Conservation (phyloP, 2,888 invertebrate species). For the Shargacucullia verbasci region DNA sequence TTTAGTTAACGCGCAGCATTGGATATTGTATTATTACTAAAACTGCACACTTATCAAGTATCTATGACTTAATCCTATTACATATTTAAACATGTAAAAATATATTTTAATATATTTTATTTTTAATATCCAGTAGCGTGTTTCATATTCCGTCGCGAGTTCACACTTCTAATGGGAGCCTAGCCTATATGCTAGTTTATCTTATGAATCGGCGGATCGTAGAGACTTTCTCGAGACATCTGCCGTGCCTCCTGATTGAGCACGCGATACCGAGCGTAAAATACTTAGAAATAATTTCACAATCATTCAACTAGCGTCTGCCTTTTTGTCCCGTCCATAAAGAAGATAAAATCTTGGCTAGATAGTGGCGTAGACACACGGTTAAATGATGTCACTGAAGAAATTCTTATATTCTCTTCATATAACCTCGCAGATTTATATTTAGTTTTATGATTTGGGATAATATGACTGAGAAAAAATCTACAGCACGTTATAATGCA, state of each 20-base stretch:
- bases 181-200: constrained; percentile 64
- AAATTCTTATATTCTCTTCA: constrained; percentile 51
- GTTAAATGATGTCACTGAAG: constrained; percentile 43
- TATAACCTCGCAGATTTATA: constrained; percentile 29
- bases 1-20: no score
- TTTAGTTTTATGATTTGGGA: constrained; percentile 17
- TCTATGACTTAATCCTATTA: no score
- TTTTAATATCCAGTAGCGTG: constrained; percentile 8
- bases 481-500: neutral
- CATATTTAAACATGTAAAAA: neutral
- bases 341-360: constrained; percentile 49
- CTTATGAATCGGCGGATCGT: constrained; percentile 65
- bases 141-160: constrained; percentile 27
- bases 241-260: constrained; percentile 68
- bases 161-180: constrained; percentile 37
- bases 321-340: constrained; percentile 54
- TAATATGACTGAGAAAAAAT: no score
- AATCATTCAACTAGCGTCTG: constrained; percentile 54
- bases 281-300: constrained; percentile 61
- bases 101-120: no score
- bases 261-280: constrained; percentile 63
- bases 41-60: no score
- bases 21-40: no score
- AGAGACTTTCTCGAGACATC: constrained; percentile 75
- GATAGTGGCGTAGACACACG: constrained; percentile 43